A percentile compares a stretch with the other conserved stretches of the same genome.
Conservation (phyloP, 2,113 vertebrate species). For the Stigmatopora nigra region DNA sequence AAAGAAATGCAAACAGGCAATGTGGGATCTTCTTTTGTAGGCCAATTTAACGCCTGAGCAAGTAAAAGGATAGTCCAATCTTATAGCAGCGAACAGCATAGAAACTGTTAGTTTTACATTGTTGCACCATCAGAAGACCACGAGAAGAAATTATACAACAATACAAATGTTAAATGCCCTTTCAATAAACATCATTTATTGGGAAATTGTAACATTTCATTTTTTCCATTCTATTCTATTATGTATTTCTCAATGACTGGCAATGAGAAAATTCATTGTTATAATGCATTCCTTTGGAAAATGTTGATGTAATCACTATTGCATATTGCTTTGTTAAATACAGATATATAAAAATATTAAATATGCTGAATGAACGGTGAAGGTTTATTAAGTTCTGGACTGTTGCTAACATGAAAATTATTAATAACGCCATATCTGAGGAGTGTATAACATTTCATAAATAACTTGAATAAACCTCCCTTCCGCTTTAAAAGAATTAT, state of each 20-base stretch:
- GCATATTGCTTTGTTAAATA: not conserved
- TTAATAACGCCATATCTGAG: slow-evolving; percentile 12
- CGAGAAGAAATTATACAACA: not conserved
- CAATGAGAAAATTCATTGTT: not conserved
- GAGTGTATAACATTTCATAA: too few species aligned
- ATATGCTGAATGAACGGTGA: slow-evolving; percentile 11
- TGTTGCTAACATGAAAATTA: not conserved
- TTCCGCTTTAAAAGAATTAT: too few species aligned
- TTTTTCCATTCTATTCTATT: too few species aligned
- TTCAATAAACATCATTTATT: slow-evolving; percentile 11
- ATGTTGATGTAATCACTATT: not conserved
- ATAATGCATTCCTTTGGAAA: not conserved
- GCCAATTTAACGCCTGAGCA: slow-evolving; percentile 49
- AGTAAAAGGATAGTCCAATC: slow-evolving; percentile 35
- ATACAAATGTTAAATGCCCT: slow-evolving; percentile 1
- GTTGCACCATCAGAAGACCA: not conserved
- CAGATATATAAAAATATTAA: not conserved
- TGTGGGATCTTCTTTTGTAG: slow-evolving; percentile 46
- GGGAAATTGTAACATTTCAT: not conserved
- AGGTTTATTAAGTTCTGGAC: slow-evolving; percentile 9
- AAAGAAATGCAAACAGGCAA: slow-evolving; percentile 40
- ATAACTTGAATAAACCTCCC: too few species aligned
- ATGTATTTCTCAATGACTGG: too few species aligned
- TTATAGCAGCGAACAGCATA: not conserved
- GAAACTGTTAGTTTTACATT: not conserved